These are phyloP conservation scores for Bujurquina vittata DNA, from an alignment of 2,113 vertebrate genomes.

Conservation along the genomic window DNA sequence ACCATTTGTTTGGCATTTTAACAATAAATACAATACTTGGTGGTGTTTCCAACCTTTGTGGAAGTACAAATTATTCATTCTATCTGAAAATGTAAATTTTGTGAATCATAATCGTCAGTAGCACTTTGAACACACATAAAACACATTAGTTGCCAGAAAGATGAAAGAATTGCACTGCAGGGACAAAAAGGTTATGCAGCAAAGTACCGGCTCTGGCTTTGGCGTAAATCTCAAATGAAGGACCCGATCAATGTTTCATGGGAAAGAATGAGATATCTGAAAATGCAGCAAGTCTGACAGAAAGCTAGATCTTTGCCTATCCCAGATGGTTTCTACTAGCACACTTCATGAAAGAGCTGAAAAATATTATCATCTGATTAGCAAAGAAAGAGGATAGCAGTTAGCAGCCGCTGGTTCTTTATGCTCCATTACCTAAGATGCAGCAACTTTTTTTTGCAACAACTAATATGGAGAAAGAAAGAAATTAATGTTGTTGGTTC, in stretches of 20 bases:
- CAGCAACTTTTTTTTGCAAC: not conserved
- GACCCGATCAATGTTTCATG: constrained; percentile 63
- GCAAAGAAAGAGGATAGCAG: constrained; percentile 38
- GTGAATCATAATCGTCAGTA: not conserved
- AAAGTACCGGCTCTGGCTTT: constrained; percentile 13
- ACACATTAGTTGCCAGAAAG: constrained; percentile 21
- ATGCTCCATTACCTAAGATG: not conserved
- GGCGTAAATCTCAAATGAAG: constrained; percentile 32
- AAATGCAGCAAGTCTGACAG: constrained; percentile 23
- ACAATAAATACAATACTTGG: not conserved
- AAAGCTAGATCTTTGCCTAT: constrained; percentile 31
- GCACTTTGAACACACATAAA: not conserved
- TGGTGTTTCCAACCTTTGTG: not conserved
- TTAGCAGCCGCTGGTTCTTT: constrained; percentile 27
- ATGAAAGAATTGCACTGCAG: not conserved
- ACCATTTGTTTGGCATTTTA: not conserved
- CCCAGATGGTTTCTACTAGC: constrained; percentile 40
- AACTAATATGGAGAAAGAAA: not conserved
- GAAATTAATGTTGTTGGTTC: not conserved
- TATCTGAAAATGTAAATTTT: not conserved
- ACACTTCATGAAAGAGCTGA: constrained; percentile 16
- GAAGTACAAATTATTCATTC: constrained; percentile 5
- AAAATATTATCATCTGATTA: constrained; percentile 74
- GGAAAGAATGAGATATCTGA: constrained; percentile 44
- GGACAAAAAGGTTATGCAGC: constrained; percentile 2